Base-by-base conservation (phyloP, 2,797 vertebrate genomes). In the Kryptolebias ocellatus region DNA sequence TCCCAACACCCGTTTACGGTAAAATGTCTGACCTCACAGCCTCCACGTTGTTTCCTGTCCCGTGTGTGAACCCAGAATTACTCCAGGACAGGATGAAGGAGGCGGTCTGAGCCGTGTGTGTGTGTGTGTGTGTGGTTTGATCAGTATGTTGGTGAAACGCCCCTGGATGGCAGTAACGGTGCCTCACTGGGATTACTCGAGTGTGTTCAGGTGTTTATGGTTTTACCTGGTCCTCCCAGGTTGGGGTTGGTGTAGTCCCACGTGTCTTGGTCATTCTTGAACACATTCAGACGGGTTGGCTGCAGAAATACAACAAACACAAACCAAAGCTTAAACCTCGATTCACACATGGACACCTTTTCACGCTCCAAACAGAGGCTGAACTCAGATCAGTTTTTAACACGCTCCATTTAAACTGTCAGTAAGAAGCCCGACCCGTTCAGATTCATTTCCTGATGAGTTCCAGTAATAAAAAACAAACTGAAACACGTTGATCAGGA, bases 161-260 rank as follows among this genome's bases (percentile, higher is more conserved):
- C 78, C 78, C 79, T 88, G 83, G 87, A 85, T 80, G 80, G 81
- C 87, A 87, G 85, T 84, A 80, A 84, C 67, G 77, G 57, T 80
- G 77, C 73, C 81, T 66, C 63, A 74, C 76, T 79, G 67, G 59
- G 47, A 18, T 16, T 8, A 5, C 52, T 18, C 4, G 4, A 3
- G 5, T 24, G 20, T 24, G 20, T 24, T 24, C 20, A 3, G 1
- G 44, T 60, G 7, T 62, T 0, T 39, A 14, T 76, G 69, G 75
- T 67, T 73, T 95, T 97, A 98, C 97, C 97, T 97, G 96, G 95
- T 62, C 95, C 95, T 70, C 95, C 96, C 74, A 98, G 94, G 46
- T 94, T 96, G 59, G 97, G 96, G 87, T 98, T 98, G 39, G 96
- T 97, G 92, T 99, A 98, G 79, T 99, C 97, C 96, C 97, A 98